Evolutionary conservation across 2,113 vertebrate genomes (phyloP), one percentile per base, ranked within the genome.

Genomic region (Microtus oregoni): DNA sequence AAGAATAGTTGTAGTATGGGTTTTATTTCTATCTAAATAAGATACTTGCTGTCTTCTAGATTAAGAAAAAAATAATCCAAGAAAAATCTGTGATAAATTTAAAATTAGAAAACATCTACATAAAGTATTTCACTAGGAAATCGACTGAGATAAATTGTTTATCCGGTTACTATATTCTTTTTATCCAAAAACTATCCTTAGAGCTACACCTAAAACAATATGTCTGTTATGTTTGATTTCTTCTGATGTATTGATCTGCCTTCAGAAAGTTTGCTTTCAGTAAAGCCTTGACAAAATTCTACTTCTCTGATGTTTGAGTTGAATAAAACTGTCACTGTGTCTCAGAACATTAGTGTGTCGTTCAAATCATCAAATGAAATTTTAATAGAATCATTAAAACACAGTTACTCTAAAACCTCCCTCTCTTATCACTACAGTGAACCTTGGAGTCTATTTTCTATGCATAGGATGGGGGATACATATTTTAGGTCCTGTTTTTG

Each of bases 21-120:
- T 93, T 97, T 96, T 89, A 93, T 95, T 96, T 97, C 95, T 58
- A 73, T 86, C 41, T 75, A 92, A 96, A 91, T 61, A 97, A 97
- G 87, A 72, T 86, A 98, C 70, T 97, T 44, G 2, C 22, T 94
- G 75, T 93, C 96, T 97, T 96, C 90, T 96, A 86, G 93, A 96
- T 89, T 96, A 96, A 95, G 90, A 89, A 96, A 91, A 63, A 97
- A 97, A 77, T 83, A 96, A 97, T 93, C 47, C 30, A 90, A 77
- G 91, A 94, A 96, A 93, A 50, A 96, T 67, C 61, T 28, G 7
- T 91, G 95, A 97, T 97, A 97, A 97, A 97, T 97, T 79, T 94
- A 88, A 97, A 97, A 90, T 91, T 58, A 94, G 89, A 95, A 75
- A 97, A n/a, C 52, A 96, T 97, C 30, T 95, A n/a, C 76, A 41